Conservation (phyloP, 2,797 vertebrate genomes). For the Sitta carolinensis region DNA sequence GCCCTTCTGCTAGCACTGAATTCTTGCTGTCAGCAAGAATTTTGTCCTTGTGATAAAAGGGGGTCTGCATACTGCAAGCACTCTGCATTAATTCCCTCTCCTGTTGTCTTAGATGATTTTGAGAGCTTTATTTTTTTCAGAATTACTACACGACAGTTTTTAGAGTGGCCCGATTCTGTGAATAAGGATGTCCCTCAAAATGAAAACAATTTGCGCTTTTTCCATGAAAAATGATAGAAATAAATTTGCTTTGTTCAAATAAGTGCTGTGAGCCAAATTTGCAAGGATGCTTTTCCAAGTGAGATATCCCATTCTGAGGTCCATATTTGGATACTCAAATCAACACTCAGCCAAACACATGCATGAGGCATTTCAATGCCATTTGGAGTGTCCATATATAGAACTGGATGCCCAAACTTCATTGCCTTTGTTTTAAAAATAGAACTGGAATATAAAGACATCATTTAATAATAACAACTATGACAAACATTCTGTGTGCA, state of each 20-base stretch:
- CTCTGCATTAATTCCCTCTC: constrained; percentile 8
- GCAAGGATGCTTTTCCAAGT: constrained; percentile 58
- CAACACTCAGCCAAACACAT: constrained; percentile 63
- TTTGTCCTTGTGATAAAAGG: not conserved
- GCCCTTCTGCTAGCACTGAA: constrained; percentile 27
- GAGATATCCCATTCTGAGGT: constrained; percentile 61
- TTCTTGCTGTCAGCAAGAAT: not conserved
- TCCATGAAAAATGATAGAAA: not conserved
- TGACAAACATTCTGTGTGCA: constrained; percentile 11
- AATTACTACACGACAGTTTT: not conserved
- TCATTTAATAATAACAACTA: constrained; percentile 48
- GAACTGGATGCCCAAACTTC: constrained; percentile 65
- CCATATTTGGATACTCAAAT: constrained; percentile 67
- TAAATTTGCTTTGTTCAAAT: constrained; percentile 64
- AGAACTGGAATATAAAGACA: constrained; percentile 60
- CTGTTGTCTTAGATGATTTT: not conserved
- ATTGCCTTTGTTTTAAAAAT: constrained; percentile 71
- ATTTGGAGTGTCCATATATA: constrained; percentile 69
- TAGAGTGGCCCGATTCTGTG: not conserved
- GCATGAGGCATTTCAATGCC: constrained; percentile 62
- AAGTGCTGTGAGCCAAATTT: constrained; percentile 31
- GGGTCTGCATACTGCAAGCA: not conserved
- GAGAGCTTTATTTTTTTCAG: not conserved
- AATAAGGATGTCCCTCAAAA: constrained; percentile 27
- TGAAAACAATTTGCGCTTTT: not conserved